phyloP scores from a whole-genome alignment of 2,797 vertebrate species.

The Chromobotia macracanthus region DNA sequence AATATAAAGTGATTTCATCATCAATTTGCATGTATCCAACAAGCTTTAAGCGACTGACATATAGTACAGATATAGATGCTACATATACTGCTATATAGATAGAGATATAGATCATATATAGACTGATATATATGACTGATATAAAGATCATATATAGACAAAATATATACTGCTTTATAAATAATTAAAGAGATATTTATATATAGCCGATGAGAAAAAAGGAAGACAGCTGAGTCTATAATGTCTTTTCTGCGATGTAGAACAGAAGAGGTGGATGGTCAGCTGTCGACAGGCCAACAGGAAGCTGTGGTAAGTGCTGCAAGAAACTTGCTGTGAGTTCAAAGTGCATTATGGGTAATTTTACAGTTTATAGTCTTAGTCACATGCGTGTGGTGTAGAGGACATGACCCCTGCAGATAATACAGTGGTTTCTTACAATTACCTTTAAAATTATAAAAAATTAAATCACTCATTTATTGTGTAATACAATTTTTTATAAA shows the following conservation, averaged over 20 bases:
- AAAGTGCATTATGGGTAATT: not conserved
- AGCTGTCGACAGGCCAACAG: conserved; percentile 59
- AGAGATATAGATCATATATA: no score
- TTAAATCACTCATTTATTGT: no score
- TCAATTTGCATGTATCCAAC: not conserved
- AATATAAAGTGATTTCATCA: not conserved
- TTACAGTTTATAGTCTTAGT: not conserved
- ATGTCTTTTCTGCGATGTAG: conserved; percentile 54
- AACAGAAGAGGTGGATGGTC: conserved; percentile 62
- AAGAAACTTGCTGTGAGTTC: not conserved
- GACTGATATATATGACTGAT: no score
- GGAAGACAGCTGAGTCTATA: not conserved
- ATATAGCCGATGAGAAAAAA: not conserved
- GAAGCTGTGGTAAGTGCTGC: conserved; percentile 60
- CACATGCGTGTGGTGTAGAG: not conserved
- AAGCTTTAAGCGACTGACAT: not conserved
- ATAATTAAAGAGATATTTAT: no score
- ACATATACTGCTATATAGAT: no score
- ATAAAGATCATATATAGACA: not conserved
- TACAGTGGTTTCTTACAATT: not conserved
- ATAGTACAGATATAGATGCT: no score
- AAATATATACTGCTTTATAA: not conserved
- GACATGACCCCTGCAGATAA: not conserved
- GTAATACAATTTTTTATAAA: no score
- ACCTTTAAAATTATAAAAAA: no score